A percentile compares a stretch with the other conserved stretches of the same genome.
Conservation (phyloP, 2,113 vertebrate genomes). For the Saccopteryx leptura region DNA sequence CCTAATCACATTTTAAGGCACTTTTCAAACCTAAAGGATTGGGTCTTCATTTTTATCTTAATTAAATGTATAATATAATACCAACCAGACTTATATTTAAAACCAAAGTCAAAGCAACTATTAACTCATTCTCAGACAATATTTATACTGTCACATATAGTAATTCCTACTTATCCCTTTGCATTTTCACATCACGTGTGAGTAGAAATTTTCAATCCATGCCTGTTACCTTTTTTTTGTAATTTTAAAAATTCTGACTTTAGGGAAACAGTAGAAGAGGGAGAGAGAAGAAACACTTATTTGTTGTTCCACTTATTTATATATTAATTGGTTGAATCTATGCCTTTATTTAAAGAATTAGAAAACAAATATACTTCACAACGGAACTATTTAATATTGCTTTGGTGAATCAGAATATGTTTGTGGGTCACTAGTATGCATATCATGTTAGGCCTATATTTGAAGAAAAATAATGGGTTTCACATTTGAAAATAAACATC, state of each 20-base stretch:
- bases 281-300: too few relatives aligned
- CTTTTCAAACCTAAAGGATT: constrained; percentile 23
- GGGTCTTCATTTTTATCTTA: constrained; percentile 51
- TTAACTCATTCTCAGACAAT: constrained; percentile 55
- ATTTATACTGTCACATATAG: not conserved
- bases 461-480: constrained; percentile 46
- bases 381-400: not conserved
- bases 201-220: constrained; percentile 35
- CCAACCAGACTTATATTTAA: constrained; percentile 32
- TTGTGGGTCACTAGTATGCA: constrained; percentile 1
- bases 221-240: not conserved
- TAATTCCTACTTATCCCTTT: constrained; percentile 40
- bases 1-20: constrained; percentile 27
- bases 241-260: too few relatives aligned
- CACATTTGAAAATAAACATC: constrained; percentile 50
- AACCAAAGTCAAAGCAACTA: constrained; percentile 42
- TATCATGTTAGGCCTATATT: not conserved
- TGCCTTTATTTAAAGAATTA: constrained; percentile 13
- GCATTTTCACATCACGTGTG: not conserved
- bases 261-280: too few relatives aligned
- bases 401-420: not conserved
- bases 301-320: too few relatives aligned
- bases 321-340: not conserved
- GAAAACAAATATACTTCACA: constrained; percentile 20
- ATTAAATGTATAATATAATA: not conserved